These are phyloP conservation scores for Oryzias dopingdopingensis DNA, from an alignment of 2,797 vertebrate genomes.

Conservation along the genomic window DNA sequence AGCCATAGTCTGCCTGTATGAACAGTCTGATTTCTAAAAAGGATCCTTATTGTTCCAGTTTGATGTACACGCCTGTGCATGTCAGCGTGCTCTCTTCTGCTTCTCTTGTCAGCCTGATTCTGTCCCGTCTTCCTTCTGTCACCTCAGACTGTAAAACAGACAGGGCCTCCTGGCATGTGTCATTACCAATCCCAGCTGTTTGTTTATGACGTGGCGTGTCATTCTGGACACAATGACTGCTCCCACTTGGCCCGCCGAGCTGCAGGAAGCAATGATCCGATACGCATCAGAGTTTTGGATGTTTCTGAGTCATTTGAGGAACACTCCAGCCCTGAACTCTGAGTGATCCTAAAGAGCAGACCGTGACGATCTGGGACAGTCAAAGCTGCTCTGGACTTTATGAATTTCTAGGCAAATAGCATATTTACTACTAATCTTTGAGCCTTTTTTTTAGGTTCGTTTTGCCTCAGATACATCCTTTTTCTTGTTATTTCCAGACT, in stretches of 20 bases:
- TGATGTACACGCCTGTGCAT: background rate
- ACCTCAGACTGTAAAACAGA: constrained; percentile 57
- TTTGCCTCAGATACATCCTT: constrained; percentile 22
- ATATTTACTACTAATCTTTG: constrained; percentile 56
- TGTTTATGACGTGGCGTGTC: constrained; percentile 43
- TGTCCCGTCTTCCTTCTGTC: constrained; percentile 55
- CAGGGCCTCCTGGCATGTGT: constrained; percentile 59
- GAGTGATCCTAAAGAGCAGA: constrained; percentile 39
- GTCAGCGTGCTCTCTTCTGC: constrained; percentile 11
- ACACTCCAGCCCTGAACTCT: constrained; percentile 45
- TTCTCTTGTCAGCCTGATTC: constrained; percentile 54
- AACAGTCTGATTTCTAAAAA: constrained; percentile 3
- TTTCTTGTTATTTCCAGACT: constrained; percentile 13
- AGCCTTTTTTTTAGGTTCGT: constrained; percentile 47
- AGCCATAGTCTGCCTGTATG: constrained; percentile 12
- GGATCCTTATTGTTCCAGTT: background rate
- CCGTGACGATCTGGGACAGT: constrained; percentile 51
- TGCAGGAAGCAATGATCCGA: constrained; percentile 47
- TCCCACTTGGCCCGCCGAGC: constrained; percentile 42
- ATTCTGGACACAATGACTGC: constrained; percentile 41
- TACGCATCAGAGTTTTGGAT: constrained; percentile 41
- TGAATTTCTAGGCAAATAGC: constrained; percentile 61
- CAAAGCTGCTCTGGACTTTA: constrained; percentile 51
- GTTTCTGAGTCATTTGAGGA: constrained; percentile 45
- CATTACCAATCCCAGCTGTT: constrained; percentile 42